These are phyloP conservation scores for Himalopsyche phryganea DNA, from an alignment of 1,140 invertebrate genomes.

Conservation along the genomic window DNA sequence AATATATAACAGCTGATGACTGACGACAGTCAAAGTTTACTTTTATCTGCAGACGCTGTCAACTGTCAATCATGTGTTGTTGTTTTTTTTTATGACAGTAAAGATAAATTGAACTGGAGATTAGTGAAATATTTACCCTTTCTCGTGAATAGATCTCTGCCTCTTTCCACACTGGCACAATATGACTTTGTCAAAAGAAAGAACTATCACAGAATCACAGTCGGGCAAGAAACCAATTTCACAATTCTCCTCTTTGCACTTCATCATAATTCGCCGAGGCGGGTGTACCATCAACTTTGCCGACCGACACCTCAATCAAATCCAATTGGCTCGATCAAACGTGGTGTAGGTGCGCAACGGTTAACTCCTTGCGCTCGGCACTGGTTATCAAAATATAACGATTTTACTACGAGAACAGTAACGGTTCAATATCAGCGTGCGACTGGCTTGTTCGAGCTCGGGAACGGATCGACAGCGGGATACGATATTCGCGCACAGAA, in stretches of 20 bases:
- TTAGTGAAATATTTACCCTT: conserved; percentile 41
- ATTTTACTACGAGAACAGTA: neutral
- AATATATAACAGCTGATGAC: no score
- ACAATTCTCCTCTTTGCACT: conserved; percentile 55
- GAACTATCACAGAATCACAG: conserved; percentile 50
- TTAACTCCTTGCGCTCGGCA: no score
- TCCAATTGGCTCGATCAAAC: no score
- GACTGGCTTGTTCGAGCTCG: conserved; percentile 9
- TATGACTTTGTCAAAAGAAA: conserved; percentile 51
- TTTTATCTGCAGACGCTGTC: no score
- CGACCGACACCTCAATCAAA: neutral
- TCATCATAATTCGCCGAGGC: conserved; percentile 51
- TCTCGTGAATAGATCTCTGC: conserved; percentile 47
- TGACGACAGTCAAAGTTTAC: no score
- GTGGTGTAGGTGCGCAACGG: no score
- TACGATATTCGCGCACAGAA: neutral
- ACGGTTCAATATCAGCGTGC: conserved; percentile 19
- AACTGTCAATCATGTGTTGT: no score
- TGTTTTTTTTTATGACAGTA: no score
- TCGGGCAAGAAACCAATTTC: conserved; percentile 52
- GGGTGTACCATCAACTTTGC: conserved; percentile 47
- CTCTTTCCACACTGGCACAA: conserved; percentile 50
- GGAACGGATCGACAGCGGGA: conserved; percentile 4
- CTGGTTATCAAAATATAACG: no score
- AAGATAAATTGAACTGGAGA: no score